Evolutionary conservation across 2,797 vertebrate genomes (phyloP), one percentile per base, ranked within the genome.

Genomic region (Odontamblyopus rebecca): DNA sequence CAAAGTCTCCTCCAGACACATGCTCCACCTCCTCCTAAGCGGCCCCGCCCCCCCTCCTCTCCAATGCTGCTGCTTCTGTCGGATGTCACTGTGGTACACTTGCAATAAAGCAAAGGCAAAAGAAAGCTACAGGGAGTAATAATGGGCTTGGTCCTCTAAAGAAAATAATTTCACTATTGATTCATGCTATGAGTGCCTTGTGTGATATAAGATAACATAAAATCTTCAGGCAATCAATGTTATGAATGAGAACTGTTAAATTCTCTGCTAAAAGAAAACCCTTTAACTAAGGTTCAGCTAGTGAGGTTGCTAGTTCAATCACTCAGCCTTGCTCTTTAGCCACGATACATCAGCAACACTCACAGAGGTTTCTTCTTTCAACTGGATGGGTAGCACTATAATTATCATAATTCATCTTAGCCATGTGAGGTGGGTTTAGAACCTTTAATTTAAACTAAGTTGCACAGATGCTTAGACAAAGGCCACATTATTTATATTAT

Each of bases 21-120:
- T 35, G 30, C 60, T 61, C 60, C 74, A 83, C 84, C 76, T 90
- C 89, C 89, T 89, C 90, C 87, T 91, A 86, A 89, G 88, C 86
- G 88, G 86, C 89, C 75, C 56, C 69, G 66, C 64, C 73, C 62
- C 62, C 73, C 69, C 67, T 82, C 35, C 69, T 69, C 26, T 74
- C 72, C 30, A 27, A 29, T 27, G 57, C 74, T 44, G 73, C 70
- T 72, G 5, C 29, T 32, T 6, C 60, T 35, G 61, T 66, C 60
- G 67, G 5, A 51, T 75, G 53, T 80, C 74, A 72, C 51, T 48
- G 11, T 48, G 57, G 18, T 0, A 8, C 19, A n/a, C 6, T 66
- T 62, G 72, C 1, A 32, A 51, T 29, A 50, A 18, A 15, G 65
- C 19, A 75, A 19, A 23, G 29, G 19, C 7, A 29, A 8, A 68